Evolutionary conservation across 2,888 invertebrate species (phyloP), one percentile per base, ranked within the genome.

Genomic region (Pandemis heparana): DNA sequence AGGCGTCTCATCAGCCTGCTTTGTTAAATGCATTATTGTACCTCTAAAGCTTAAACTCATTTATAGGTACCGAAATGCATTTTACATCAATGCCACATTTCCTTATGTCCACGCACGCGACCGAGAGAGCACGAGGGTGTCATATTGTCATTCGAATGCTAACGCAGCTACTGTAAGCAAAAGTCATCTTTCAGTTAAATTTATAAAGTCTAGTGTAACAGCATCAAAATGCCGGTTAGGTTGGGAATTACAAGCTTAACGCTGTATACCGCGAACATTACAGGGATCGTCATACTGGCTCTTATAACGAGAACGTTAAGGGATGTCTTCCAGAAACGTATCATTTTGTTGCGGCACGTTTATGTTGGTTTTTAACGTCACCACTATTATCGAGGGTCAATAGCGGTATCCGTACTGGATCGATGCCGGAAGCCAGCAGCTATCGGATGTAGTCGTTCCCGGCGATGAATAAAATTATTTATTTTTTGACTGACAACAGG

Each of bases 361-460:
- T 78, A 82, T 82, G 82, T 81, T 80, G 82, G 76, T 74, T 53
- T 48, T 53, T 65, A 60, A 68, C 48, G 71, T 78, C 77, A 79
- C 82, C 82, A 84, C 83, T 87, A 83, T 85, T 84, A 87, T 82
- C 60, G 78, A 81, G 87, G 88, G 89, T 89, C 90, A 90, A 89
- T 88, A 88, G 85, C 86, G 82, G 85, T 87, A 85, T 87, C 85
- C 83, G 82, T 78, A 78, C 77, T 77, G 86, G 88, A 89, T 91
- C 90, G 89, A 90, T 89, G 79, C 85, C 87, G 89, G 90, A 90
- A 89, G 81, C 82, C 83, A 80, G 81, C 82, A 79, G 83, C 81
- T 81, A 82, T 83, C 82, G 89, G 89, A 89, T 87, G 84, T 81
- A 79, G 77, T 79, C 77, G 73, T 75, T 79, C 79, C 81, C 81